Conservation (phyloP, 2,888 invertebrate genomes). For the Drosophila mimica region DNA sequence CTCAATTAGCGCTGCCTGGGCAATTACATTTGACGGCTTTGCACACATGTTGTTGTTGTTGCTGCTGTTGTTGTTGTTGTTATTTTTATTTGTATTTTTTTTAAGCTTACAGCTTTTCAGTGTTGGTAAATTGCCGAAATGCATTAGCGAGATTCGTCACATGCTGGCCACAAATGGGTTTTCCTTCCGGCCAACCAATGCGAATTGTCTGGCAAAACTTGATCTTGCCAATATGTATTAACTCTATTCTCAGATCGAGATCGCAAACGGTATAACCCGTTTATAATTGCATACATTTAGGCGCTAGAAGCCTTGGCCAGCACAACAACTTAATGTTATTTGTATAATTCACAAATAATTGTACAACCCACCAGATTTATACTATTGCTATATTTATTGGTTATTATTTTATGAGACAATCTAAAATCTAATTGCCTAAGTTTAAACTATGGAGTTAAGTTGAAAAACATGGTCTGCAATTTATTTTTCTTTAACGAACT, state of each 20-base stretch:
- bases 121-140: conserved; percentile 65
- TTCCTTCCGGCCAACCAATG: conserved; percentile 68
- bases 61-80: background rate
- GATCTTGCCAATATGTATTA: conserved; percentile 19
- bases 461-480: too few relatives aligned
- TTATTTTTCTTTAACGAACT: background rate
- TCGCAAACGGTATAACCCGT: conserved; percentile 12
- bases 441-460: background rate
- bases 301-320: conserved; percentile 25
- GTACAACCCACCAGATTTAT: background rate
- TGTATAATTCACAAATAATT: background rate
- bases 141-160: conserved; percentile 62
- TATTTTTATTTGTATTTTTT: background rate
- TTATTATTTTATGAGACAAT: background rate
- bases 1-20: conserved; percentile 71
- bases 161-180: conserved; percentile 56
- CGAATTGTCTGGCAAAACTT: conserved; percentile 35
- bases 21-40: conserved; percentile 76
- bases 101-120: conserved; percentile 33
- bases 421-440: too few relatives aligned
- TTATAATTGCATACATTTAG: conserved; percentile 63
- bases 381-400: background rate
- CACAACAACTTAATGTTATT: background rate
- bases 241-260: conserved; percentile 18
- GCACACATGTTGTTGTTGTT: conserved; percentile 42